Base-by-base conservation (phyloP, 1,140 invertebrate genomes). In the Ladona fulva region DNA sequence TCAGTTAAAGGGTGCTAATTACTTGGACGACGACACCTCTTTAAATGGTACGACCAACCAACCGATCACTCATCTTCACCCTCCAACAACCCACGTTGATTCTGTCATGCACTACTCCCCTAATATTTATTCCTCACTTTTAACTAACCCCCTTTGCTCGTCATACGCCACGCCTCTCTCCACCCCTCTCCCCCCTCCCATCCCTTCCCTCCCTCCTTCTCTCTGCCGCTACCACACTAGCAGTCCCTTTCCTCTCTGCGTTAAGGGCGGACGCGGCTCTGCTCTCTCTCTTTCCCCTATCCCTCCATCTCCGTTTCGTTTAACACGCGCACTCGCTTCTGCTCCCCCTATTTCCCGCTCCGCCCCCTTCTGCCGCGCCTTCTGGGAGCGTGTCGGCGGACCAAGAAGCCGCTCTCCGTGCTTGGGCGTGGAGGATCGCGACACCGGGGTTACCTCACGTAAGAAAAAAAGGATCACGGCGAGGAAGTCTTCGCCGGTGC, bases 221-320 rank as follows among this genome's bases (percentile, higher is more conserved):
- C 52, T 66, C n/a, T 12, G 52, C n/a, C 52, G 52, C 52, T 66
- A 66, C 52, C 52, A 16, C 12, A 66, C 52, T 22, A 66, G 52
- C 52, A 66, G 52, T 66, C 52, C 52, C 52, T 66, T 66, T 66
- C 52, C 52, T 66, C 52, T 66, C 52, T 22, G 52, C 52, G 52
- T 22, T 66, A 66, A 66, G 52, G 52, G 52, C 14, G 52, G 52
- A 66, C 52, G 52, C 52, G 52, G 12, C 52, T 19, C 52, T 1
- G 5, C 8, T 37, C 29, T 37, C 29, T 37, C 3, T n/a, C n/a
- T n/a, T 37, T 37, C 14, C 52, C 14, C 52, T 66, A 3, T 66
- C 52, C n/a, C 44, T 52, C 44, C 19, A 10, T 52, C 44, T 52
- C 44, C 44, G 44, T 52, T 19, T 19, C 44, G 5, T 66, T 22